Base-by-base conservation (phyloP, 23 tunicate genomes). In the Aplidium turbinatum region DNA sequence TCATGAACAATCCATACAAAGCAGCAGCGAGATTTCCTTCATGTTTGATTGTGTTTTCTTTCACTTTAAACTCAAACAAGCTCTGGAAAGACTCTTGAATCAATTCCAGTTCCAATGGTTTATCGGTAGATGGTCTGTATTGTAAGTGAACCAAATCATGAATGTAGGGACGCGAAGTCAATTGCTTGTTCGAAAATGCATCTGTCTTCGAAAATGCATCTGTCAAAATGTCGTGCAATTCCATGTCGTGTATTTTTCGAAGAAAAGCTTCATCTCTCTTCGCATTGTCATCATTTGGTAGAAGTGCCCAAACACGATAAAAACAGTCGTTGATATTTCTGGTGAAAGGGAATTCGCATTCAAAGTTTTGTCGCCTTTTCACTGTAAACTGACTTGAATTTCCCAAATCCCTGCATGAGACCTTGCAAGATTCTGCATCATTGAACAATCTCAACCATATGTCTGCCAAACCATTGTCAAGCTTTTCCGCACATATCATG, bases 331-430 rank as follows among this genome's bases (percentile, higher is more conserved):
- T 28, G 38, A 80, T 39, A 30, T 54, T 57, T 40, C 85, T 46
- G 45, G 77, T 69, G 39, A 80, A 80, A 1, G 85, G 85, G 70
- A 80, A 80, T n/a, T 70, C 48, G 32, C 73, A 69, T n/a, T 34
- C 16, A 58, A 56, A 74, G 22, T 26, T 27, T 22, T 29, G 29
- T 11, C 20, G 13, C 18, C 61, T 48, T 38, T 33, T 72, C 3
- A 86, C 61, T 13, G 30, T 70, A 61, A 68, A 54, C 48, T 73
- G 72, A n/a, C 58, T 69, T 26, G 39, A 11, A 3, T 72, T 72
- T 34, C 35, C 38, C 22, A 71, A 0, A 54, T 58, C 77, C n/a
- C 2, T 30, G 0, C 5, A 39, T 2, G 40, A 1, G 30, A 76
- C 38, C 21, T 55, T 34, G 40, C 69, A 80, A 3, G 58, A 0